Percentiles rank a stretch among this genome's conserved stretches.
These are phyloP conservation scores for Himalopsyche tibetana DNA, from an alignment of 2,888 invertebrate species.

Conservation along the genomic window DNA sequence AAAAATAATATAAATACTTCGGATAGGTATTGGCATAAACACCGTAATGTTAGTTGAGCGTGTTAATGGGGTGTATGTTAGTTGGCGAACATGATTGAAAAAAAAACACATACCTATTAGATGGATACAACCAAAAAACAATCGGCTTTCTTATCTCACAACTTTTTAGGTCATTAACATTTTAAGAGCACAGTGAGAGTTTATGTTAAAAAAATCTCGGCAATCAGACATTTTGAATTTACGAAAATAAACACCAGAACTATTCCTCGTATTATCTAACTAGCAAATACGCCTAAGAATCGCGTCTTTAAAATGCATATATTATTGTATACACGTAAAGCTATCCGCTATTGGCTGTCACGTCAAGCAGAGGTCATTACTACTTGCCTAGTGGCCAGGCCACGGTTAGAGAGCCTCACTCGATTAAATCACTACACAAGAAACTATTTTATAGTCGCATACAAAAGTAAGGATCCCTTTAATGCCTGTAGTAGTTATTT, in stretches of 20 bases:
- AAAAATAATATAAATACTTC: background rate
- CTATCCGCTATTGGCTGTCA: conserved; percentile 55
- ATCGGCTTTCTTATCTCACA: conserved; percentile 46
- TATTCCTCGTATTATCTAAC: conserved; percentile 37
- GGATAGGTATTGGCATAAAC: conserved; percentile 1
- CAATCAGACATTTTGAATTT: conserved; percentile 35
- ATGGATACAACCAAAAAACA: conserved; percentile 34
- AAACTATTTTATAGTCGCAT: conserved; percentile 48
- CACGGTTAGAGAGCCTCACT: conserved; percentile 56
- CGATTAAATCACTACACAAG: conserved; percentile 54
- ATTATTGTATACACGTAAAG: conserved; percentile 56
- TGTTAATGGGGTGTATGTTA: conserved; percentile 36
- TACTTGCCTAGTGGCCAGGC: conserved; percentile 56
- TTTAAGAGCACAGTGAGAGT: conserved; percentile 3
- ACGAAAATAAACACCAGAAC: conserved; percentile 16
- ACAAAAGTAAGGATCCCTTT: conserved; percentile 39
- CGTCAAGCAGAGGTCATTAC: conserved; percentile 61
- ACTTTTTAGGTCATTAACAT: conserved; percentile 36
- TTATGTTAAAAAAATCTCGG: background rate
- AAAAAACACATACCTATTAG: conserved; percentile 39
- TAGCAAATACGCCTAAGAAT: conserved; percentile 10
- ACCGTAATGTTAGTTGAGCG: background rate
- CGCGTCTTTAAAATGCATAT: conserved; percentile 54
- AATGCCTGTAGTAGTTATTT: conserved; percentile 67
- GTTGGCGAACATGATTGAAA: conserved; percentile 32